Evolutionary conservation across 2,797 vertebrate genomes (phyloP), one percentile per base, ranked within the genome.

Genomic region (Pangasius krempfi): DNA sequence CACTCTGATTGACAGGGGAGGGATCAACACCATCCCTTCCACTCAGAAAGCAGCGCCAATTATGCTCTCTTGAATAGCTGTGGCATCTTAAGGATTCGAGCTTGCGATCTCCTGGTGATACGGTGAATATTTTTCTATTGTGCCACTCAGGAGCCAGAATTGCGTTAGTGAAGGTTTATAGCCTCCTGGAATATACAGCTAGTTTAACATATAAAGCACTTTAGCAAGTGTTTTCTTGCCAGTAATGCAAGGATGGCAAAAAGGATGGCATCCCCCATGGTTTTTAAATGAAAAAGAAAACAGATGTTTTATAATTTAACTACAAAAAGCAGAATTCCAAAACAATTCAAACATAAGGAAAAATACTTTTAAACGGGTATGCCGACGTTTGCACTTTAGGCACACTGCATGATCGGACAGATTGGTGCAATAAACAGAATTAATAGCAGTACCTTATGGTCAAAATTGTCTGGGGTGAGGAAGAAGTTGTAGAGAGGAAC

Each of bases 401-500:
- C 40, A 50, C 14, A 66, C 12, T 47, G 13, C 50, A 58, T 40
- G 50, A 84, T 52, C 40, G 22, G 47, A 30, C 18, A 85, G 27
- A 86, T 76, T 58, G 56, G 40, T 84, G 40, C 12, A 78, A 85
- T 56, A 78, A 68, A 82, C 30, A 54, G 50, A 89, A 68, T 66
- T 25, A 83, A 80, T 14, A 47, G 62, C 50, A 72, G 44, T 95
- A 97, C 97, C 97, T 98, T 97, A 91, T 97, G 97, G 82, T 97
- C 97, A 94, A 97, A 98, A 94, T 96, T 96, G 89, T 97, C 97
- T 0, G 97, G 97, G 84, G 96, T 98, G 93, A 98, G 95, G 92
- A 97, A 97, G 93, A 97, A 98, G 94, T 97, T 97, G 93, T 97
- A 96, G 68, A 97, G 94, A 66, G 97, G 97, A 88, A 98, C 97